Evolutionary conservation across 2,888 invertebrate genomes (phyloP).

Genomic region (Phanerotoma sp.): DNA sequence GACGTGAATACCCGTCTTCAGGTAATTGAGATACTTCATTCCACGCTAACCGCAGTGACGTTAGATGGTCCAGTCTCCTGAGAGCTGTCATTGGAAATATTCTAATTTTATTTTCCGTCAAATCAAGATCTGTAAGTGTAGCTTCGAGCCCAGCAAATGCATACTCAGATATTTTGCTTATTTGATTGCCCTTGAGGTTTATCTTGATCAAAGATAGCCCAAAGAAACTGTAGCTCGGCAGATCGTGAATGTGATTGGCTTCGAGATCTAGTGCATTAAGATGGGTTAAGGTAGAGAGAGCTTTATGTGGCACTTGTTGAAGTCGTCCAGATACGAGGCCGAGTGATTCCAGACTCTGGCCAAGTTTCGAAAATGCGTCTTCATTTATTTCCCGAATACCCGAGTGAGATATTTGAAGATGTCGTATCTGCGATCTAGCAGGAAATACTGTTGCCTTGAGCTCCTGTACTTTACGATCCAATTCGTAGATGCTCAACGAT

Average conservation of each 20-base stretch:
- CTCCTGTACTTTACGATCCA: conserved; percentile 77
- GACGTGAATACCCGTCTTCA: conserved; percentile 70
- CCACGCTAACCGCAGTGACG: conserved; percentile 66
- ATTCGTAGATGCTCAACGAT: conserved; percentile 84
- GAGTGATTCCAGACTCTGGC: conserved; percentile 68
- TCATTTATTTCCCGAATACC: conserved; percentile 56
- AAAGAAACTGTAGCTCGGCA: conserved; percentile 86
- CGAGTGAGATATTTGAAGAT: conserved; percentile 78
- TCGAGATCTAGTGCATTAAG: conserved; percentile 78
- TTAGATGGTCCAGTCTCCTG: conserved; percentile 71
- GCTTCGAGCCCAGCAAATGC: conserved; percentile 80
- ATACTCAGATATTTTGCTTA: conserved; percentile 78
- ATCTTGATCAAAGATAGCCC: conserved; percentile 80
- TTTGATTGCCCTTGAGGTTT: conserved; percentile 81
- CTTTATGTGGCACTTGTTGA: conserved; percentile 75
- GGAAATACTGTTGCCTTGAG: conserved; percentile 77
- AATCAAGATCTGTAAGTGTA: conserved; percentile 77
- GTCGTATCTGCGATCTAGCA: conserved; percentile 67
- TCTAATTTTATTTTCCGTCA: conserved; percentile 84
- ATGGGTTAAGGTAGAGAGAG: conserved; percentile 70
- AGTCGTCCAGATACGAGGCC: conserved; percentile 76
- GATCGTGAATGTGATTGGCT: conserved; percentile 79
- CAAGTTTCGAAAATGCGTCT: conserved; percentile 50
- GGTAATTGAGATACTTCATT: conserved; percentile 67
- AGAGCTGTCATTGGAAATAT: conserved; percentile 81